phyloP scores from a whole-genome alignment of 2,113 vertebrate species.

The Archilochus colubris region DNA sequence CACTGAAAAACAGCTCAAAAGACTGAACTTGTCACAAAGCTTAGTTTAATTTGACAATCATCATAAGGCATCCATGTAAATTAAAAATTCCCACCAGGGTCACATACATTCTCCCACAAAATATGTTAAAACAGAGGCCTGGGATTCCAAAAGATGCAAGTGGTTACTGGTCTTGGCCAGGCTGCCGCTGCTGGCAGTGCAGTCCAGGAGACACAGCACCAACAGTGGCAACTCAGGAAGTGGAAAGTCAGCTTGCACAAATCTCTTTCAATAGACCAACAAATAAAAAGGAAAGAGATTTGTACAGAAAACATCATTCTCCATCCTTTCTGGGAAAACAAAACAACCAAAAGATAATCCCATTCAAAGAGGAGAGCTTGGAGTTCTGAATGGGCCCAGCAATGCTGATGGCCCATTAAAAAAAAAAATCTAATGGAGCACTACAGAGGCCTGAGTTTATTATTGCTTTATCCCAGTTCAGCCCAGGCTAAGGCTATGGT shows the following conservation, averaged over 20 bases:
- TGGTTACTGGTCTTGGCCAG: constrained; percentile 14
- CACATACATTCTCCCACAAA: constrained; percentile 55
- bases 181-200: background rate
- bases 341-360: background rate
- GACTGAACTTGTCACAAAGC: constrained; percentile 46
- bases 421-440: constrained; percentile 21
- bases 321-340: constrained; percentile 29
- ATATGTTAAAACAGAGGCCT: constrained; percentile 30
- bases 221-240: background rate
- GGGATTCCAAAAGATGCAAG: background rate
- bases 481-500: constrained; percentile 55
- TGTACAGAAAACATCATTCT: background rate
- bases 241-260: constrained; percentile 43
- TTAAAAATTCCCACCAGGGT: constrained; percentile 59
- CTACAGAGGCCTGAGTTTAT: constrained; percentile 47
- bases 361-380: constrained; percentile 14
- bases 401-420: background rate
- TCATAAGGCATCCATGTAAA: constrained; percentile 70
- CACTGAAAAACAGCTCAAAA: background rate
- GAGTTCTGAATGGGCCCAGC: background rate
- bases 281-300: constrained; percentile 14
- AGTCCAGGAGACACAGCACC: background rate
- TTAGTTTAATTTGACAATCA: constrained; percentile 68
- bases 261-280: background rate
- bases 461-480: constrained; percentile 70